A percentile compares a stretch with the other conserved stretches of the same genome.
These are phyloP conservation scores for Erebia aethiops DNA, from an alignment of 2,888 invertebrate genomes.

Conservation along the genomic window DNA sequence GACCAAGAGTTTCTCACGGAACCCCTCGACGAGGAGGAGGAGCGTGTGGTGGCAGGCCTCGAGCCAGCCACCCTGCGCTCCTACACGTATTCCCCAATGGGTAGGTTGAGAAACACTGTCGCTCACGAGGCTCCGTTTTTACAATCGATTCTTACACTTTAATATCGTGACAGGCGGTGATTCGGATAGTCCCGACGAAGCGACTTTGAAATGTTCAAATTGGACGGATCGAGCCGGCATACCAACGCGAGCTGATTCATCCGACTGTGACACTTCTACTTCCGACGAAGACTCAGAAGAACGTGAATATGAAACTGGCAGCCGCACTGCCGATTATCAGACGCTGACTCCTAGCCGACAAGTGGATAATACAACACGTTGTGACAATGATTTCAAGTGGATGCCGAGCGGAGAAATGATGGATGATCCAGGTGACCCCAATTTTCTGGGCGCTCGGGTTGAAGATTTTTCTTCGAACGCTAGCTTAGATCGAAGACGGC, in stretches of 20 bases:
- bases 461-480: conserved; percentile 67
- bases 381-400: conserved; percentile 88
- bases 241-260: conserved; percentile 65
- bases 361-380: conserved; percentile 83
- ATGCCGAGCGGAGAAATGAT: conserved; percentile 74
- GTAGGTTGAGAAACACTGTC: conserved; percentile 63
- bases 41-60: conserved; percentile 68
- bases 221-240: conserved; percentile 75
- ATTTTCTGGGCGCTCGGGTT: conserved; percentile 56
- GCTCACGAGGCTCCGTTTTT: conserved; percentile 57
- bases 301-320: conserved; percentile 79
- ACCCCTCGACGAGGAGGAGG: conserved; percentile 75
- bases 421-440: conserved; percentile 58
- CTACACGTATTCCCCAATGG: conserved; percentile 81
- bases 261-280: conserved; percentile 69
- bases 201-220: conserved; percentile 82
- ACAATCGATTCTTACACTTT: conserved; percentile 51
- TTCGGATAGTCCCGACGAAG: conserved; percentile 85
- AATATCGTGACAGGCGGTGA: conserved; percentile 81
- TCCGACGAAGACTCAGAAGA: conserved; percentile 70
- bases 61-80: conserved; percentile 80
- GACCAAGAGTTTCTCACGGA: conserved; percentile 80
- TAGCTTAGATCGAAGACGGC: conserved; percentile 83
- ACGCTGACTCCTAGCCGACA: conserved; percentile 71
- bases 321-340: conserved; percentile 84